These are phyloP conservation scores for Apis cerana DNA, from an alignment of 1,140 invertebrate species.

Conservation along the genomic window DNA sequence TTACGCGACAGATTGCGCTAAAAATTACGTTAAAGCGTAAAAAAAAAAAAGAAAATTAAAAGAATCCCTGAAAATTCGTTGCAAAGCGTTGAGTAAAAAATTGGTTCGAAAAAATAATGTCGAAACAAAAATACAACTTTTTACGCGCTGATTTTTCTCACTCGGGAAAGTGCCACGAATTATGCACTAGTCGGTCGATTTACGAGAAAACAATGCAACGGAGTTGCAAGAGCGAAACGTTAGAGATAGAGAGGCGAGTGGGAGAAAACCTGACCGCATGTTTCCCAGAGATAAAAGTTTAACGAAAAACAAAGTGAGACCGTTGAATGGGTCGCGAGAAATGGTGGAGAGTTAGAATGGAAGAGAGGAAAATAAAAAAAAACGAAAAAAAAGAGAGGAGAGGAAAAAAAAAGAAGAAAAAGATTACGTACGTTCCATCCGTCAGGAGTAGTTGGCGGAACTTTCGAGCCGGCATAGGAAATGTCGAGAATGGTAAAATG, in stretches of 20 bases:
- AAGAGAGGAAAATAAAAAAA: background rate
- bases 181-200: constrained; percentile 32
- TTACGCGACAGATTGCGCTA: no score
- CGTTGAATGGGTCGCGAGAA: constrained; percentile 22
- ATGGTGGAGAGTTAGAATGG: no score
- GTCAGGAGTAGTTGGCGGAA: constrained; percentile 25
- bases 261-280: constrained; percentile 47
- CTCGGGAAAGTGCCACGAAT: background rate
- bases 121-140: background rate
- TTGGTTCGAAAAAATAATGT: background rate
- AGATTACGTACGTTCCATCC: constrained; percentile 18
- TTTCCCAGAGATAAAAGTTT: constrained; percentile 50
- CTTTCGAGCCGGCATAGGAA: constrained; percentile 30
- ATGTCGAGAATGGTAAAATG: constrained; percentile 28
- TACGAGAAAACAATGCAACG: constrained; percentile 30
- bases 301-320: constrained; percentile 50
- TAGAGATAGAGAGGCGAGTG: background rate
- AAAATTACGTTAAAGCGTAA: no score
- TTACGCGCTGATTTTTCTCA: background rate
- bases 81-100: background rate
- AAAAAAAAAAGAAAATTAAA: no score
- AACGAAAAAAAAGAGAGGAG: background rate
- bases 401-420: background rate
- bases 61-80: background rate
- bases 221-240: constrained; percentile 19